Base-by-base conservation (phyloP, 2,797 vertebrate species). In the Diglossa cyanea region DNA sequence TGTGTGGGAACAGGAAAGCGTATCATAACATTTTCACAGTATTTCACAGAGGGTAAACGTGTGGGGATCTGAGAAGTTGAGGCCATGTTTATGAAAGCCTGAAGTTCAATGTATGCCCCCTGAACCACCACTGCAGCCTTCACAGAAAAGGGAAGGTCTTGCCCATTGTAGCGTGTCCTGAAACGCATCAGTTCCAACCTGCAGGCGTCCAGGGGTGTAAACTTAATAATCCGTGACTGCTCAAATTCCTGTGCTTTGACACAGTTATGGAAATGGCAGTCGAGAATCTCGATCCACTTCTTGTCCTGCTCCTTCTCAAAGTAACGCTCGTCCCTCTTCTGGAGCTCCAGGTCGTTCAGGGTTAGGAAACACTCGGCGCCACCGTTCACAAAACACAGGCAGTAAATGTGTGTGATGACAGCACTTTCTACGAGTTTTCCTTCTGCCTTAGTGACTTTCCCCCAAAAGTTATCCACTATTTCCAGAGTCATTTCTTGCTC, bases 101-200 rank as follows among this genome's bases (percentile, higher is more conserved):
- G 99, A 33, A 99, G 98, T 96, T 99, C 99, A 77, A 99, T 97
- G 0, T 98, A 99, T 1, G 99, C 99, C 7, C 99, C 99, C 90
- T 99, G 99, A 65, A 99, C 99, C 2, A 98, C 98, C 44, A 99
- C 99, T 0, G 93, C 91, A 4, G 99, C 98, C 97, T 99, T 99
- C 77, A 99, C 74, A 0, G 98, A 98, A 96, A 99, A 99, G 5
- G 99, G 99, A 55, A 98, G 98, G 24, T 99, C 98, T 2, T 97
- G 98, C 90, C 98, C 97, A 3, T 97, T 66, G 44, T 97, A 96
- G 11, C 4, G 53, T 0, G 99, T 99, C 97, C 97, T 98, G 95
- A 98, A 99, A 51, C 99, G 98, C 98, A 99, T 98, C 80, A 99
- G 97, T 91, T 99, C 99, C 95, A 99, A 98, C 62, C 98, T 98